Base-by-base conservation (phyloP, 2,888 invertebrate species). In the Tanytarsus gracilentus region DNA sequence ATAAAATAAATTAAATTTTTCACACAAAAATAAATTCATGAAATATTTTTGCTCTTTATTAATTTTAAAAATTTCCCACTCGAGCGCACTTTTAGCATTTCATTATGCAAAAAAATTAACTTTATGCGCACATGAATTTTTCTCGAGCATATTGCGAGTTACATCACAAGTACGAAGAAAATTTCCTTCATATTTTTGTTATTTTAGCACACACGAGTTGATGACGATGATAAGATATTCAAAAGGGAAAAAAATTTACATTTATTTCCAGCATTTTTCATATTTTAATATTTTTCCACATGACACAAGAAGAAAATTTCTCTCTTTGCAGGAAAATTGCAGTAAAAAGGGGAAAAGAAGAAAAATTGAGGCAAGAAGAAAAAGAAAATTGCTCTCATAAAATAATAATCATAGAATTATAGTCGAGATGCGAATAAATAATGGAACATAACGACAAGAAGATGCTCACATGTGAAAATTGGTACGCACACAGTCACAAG, bases 381-480 rank as follows among this genome's bases (percentile, higher is more conserved):
- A 51, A 51, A 14, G 51, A 58, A 58, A 58, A 58, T 58, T 58
- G 58, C 44, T 58, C 48, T 58, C 58, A 58, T 58, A 58, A 58
- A 58, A 58, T 58, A 53, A 53, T 53, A 58, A 58, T 58, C 58
- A 58, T 58, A 58, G 44, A 58, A 58, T 58, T 58, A 58, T 58
- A 58, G 58, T 39, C 58, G 21, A 18, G 30, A 44, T 25, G 58
- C 44, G 58, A 58, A 58, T 58, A 58, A 58, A 58, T 58, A 58
- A 58, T 40, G 44, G 18, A 11, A 11, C 21, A 23, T 44, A 44
- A 44, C 18, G 23, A 44, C 23, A 44, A 23, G 23, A 44, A 23
- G 16, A 18, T 8, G 44, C 21, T 44, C 44, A 44, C 21, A 44
- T 14, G 36, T 44, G 44, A 44, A 23, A 11, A 44, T 18, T 44